phyloP scores from a whole-genome alignment of 2,888 invertebrate genomes.

The Gryllus longicercus region DNA sequence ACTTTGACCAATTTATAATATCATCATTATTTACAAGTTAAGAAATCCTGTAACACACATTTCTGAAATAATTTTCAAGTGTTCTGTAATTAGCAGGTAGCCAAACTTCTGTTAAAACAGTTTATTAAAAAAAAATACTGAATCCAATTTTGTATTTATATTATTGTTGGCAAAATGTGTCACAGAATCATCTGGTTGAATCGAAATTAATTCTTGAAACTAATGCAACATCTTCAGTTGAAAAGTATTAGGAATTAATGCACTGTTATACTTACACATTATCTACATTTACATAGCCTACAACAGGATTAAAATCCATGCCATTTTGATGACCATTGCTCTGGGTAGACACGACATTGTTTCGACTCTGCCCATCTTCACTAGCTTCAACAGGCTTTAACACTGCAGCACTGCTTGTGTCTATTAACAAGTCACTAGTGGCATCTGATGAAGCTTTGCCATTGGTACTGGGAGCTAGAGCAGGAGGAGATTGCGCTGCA shows the following conservation, averaged over 20 bases:
- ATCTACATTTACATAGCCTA: conserved; percentile 39
- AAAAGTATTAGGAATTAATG: background rate
- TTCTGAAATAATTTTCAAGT: too few species aligned
- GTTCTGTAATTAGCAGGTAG: too few species aligned
- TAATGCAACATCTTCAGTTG: background rate
- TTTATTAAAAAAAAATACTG: too few species aligned
- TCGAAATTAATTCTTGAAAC: too few species aligned
- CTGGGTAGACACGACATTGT: conserved; percentile 29
- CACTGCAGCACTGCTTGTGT: conserved; percentile 30
- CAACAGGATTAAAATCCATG: conserved; percentile 34
- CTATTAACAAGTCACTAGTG: conserved; percentile 36
- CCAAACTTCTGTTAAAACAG: too few species aligned
- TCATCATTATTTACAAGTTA: too few species aligned
- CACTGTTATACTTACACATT: conserved; percentile 37
- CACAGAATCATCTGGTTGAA: too few species aligned
- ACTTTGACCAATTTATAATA: too few species aligned
- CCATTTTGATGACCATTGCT: conserved; percentile 38
- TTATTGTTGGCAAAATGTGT: too few species aligned
- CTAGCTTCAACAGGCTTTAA: conserved; percentile 35
- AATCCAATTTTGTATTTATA: too few species aligned
- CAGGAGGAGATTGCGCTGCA: conserved; percentile 4
- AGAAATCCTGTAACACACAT: too few species aligned
- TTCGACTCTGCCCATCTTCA: conserved; percentile 29
- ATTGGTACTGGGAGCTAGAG: background rate
- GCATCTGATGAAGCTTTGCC: conserved; percentile 28